Conservation (phyloP, 2,888 invertebrate genomes). For the Nipponacmea schrenckii region DNA sequence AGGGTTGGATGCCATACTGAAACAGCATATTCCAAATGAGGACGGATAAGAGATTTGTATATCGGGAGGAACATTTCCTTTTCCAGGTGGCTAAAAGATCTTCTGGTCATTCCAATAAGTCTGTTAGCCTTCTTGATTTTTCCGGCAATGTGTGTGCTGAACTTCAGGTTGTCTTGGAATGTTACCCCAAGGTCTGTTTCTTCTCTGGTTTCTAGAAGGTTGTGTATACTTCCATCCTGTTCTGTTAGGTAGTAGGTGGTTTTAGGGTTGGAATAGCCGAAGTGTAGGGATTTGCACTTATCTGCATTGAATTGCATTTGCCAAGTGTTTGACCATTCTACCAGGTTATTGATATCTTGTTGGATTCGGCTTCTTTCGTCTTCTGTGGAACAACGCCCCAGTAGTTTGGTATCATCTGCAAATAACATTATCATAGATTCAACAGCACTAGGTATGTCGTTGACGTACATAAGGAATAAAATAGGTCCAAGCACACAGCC, state of each 20-base stretch:
- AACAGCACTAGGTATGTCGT: conserved; percentile 24
- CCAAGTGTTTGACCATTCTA: conserved; percentile 24
- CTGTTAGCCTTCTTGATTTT: conserved; percentile 12
- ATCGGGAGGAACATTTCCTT: conserved; percentile 12
- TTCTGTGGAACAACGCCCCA: background rate
- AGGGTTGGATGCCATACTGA: conserved; percentile 17
- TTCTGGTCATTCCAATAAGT: conserved; percentile 13
- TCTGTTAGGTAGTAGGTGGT: no score
- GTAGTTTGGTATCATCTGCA: conserved; percentile 27
- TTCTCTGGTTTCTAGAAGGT: conserved; percentile 3
- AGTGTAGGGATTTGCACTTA: conserved; percentile 21
- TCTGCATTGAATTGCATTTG: conserved; percentile 22
- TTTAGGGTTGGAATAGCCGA: conserved; percentile 9
- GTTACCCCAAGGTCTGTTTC: conserved; percentile 19
- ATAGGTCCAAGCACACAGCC: conserved; percentile 27
- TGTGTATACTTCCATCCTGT: background rate
- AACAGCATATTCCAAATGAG: conserved; percentile 23
- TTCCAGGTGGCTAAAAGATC: conserved; percentile 8
- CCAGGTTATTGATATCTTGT: conserved; percentile 13
- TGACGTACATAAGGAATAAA: conserved; percentile 25
- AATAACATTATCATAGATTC: conserved; percentile 13
- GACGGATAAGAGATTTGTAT: no score
- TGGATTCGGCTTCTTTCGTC: background rate
- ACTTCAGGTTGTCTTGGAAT: conserved; percentile 19
- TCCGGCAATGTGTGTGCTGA: conserved; percentile 7